Base-by-base conservation (phyloP, 2,113 vertebrate genomes). In the Actenoides hombroni region DNA sequence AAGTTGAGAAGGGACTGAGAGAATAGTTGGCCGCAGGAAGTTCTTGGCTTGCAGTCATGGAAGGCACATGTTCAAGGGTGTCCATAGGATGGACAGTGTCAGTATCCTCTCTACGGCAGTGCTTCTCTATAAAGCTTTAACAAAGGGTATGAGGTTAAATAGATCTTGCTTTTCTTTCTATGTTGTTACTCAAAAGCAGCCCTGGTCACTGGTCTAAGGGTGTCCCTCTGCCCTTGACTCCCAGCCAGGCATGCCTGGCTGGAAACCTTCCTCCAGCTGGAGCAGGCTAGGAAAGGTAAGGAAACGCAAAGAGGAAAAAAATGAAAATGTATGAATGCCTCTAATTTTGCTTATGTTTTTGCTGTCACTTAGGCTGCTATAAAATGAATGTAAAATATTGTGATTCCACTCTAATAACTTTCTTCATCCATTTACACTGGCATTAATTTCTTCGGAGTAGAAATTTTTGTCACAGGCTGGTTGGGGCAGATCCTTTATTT, bases 261-360 rank as follows among this genome's bases (percentile, higher is more conserved):
- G 69, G 80, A 95, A 95, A 48, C 25, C 33, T 91, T 81, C 61
- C 21, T 93, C 94, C 91, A 93, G 86, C 95, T 91, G 92, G 70
- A 94, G 40, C 54, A 69, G 39, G n/a, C 69, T 57, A 54, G 70
- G 48, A 91, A 84, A 89, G 86, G 77, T 73, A 73, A 29, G 53
- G n/a, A 57, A 56, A 60, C 14, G 29, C 21, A 53, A 59, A 64
- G 9, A 79, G 42, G 46, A 64, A 51, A 85, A 37, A 84, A 95
- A 84, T 81, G 16, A 21, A 77, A 79, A 86, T 57, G 11, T 69
- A 65, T 82, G 65, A 91, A 57, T 1, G 1, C 24, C 48, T 5
- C 31, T 82, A 92, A 87, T 44, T 82, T 73, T 83, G 68, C 53
- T 76, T 87, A 51, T 82, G 57, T 4, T 78, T 92, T 79, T 91